Percentiles rank a stretch among this genome's conserved stretches.
Evolutionary conservation across 2,888 invertebrate species (phyloP).

Genomic region (Eucera pruinosa): DNA sequence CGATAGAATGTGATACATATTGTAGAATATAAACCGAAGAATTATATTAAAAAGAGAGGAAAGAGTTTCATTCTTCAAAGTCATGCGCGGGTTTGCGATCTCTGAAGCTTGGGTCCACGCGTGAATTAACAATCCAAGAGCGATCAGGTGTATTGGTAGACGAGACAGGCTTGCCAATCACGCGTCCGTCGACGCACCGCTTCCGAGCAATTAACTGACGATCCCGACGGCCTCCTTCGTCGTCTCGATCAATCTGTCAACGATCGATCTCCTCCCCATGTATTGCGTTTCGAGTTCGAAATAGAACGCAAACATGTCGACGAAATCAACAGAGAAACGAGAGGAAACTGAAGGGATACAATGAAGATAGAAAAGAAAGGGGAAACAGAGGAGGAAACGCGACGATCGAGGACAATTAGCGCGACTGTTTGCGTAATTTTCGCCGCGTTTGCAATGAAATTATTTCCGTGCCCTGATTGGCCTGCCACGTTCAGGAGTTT

Average conservation of each 20-base stretch:
- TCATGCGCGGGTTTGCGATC: constrained; percentile 3
- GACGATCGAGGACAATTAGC: constrained; percentile 13
- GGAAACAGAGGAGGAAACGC: not conserved
- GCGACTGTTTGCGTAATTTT: constrained; percentile 34
- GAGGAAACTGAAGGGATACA: not conserved
- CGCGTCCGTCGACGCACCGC: constrained; percentile 45
- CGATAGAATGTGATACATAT: too few relatives aligned
- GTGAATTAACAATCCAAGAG: constrained; percentile 33
- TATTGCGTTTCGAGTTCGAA: constrained; percentile 11
- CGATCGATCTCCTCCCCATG: constrained; percentile 21
- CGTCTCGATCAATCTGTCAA: constrained; percentile 52
- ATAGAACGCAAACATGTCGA: not conserved
- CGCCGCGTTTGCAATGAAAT: constrained; percentile 16
- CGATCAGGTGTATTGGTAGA: constrained; percentile 30
- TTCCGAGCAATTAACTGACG: constrained; percentile 57
- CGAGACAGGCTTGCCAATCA: constrained; percentile 57
- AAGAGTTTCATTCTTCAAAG: not conserved
- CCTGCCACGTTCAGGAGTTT: constrained; percentile 3
- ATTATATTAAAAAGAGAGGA: not conserved
- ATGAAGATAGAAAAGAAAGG: not conserved
- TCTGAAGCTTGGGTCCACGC: constrained; percentile 28
- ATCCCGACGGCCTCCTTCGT: constrained; percentile 45
- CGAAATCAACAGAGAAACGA: not conserved
- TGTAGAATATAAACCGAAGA: not conserved
- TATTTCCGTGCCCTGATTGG: constrained; percentile 17